phyloP scores from a whole-genome alignment of 35 echinoderm and acorn worm species.

The Diadema setosum region DNA sequence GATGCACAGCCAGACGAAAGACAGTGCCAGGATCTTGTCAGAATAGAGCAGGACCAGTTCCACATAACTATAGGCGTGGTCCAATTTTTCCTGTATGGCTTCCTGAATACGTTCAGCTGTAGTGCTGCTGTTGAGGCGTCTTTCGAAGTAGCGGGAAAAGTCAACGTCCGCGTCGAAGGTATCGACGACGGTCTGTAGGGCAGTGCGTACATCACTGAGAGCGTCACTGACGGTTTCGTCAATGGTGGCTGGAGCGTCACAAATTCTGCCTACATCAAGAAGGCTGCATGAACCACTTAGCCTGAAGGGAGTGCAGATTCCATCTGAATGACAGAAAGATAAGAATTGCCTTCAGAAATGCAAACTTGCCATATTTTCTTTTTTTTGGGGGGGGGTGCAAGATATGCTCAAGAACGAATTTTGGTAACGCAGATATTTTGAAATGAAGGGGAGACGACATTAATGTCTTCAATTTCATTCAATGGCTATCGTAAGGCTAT shows the following conservation, averaged over 20 bases:
- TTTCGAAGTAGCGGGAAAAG: constrained; percentile 53
- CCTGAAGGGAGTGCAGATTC: too few species aligned
- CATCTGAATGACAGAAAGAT: too few species aligned
- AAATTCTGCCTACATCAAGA: constrained; percentile 30
- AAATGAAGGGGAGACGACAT: neutral
- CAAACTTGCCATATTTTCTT: neutral
- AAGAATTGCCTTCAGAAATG: too few species aligned
- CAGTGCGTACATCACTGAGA: neutral
- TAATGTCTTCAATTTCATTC: neutral
- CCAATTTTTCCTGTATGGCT: constrained; percentile 40
- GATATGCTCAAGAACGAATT: neutral
- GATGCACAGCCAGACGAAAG: constrained; percentile 58
- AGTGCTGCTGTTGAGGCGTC: constrained; percentile 24
- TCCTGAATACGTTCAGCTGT: constrained; percentile 45
- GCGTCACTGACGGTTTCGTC: constrained; percentile 36
- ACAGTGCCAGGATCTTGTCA: constrained; percentile 77
- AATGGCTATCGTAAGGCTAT: neutral
- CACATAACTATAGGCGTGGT: constrained; percentile 26
- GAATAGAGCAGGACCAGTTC: constrained; percentile 46
- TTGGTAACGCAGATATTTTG: neutral
- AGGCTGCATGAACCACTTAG: constrained; percentile 57
- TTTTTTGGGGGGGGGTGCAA: neutral
- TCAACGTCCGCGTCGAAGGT: constrained; percentile 57
- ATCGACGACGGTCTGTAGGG: constrained; percentile 6
- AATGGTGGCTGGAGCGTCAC: constrained; percentile 1